A percentile compares a stretch with the other conserved stretches of the same genome.
Evolutionary conservation across 2,797 vertebrate genomes (phyloP).

Genomic region (Pseudochromis fuscus): DNA sequence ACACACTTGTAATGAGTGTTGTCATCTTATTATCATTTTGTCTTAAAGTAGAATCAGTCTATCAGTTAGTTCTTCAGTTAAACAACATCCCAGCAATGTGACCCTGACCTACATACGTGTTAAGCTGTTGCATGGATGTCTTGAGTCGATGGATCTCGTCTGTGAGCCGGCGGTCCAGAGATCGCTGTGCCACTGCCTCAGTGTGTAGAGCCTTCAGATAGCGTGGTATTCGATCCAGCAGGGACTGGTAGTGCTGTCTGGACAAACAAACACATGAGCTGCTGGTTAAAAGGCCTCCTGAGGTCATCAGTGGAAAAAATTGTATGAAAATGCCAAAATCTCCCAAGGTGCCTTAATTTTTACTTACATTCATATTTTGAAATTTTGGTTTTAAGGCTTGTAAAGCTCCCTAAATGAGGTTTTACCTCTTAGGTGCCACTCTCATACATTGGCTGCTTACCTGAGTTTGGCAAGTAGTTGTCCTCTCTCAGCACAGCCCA

Average conservation of each 20-base stretch:
- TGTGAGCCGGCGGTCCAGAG: conserved; percentile 87
- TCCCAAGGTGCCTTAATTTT: background rate
- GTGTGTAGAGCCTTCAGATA: conserved; percentile 88
- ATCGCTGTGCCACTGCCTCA: conserved; percentile 86
- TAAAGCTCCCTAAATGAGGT: background rate
- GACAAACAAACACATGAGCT: conserved; percentile 25
- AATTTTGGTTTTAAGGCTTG: background rate
- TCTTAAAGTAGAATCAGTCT: background rate
- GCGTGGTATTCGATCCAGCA: conserved; percentile 87
- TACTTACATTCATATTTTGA: background rate
- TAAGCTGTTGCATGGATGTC: conserved; percentile 85
- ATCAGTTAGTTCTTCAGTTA: background rate
- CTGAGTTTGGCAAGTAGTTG: conserved; percentile 92
- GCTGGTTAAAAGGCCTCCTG: background rate
- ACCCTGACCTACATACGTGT: conserved; percentile 82
- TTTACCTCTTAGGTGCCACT: background rate
- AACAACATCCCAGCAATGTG: background rate
- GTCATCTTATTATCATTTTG: conserved; percentile 23
- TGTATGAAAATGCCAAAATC: background rate
- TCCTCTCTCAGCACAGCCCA: conserved; percentile 91
- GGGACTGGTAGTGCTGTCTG: conserved; percentile 88
- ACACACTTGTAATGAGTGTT: conserved; percentile 27
- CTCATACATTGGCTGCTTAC: conserved; percentile 69
- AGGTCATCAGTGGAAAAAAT: background rate
- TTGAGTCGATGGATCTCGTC: conserved; percentile 89